Base-by-base conservation (phyloP, 2,797 vertebrate species). In the Staurois parvus region DNA sequence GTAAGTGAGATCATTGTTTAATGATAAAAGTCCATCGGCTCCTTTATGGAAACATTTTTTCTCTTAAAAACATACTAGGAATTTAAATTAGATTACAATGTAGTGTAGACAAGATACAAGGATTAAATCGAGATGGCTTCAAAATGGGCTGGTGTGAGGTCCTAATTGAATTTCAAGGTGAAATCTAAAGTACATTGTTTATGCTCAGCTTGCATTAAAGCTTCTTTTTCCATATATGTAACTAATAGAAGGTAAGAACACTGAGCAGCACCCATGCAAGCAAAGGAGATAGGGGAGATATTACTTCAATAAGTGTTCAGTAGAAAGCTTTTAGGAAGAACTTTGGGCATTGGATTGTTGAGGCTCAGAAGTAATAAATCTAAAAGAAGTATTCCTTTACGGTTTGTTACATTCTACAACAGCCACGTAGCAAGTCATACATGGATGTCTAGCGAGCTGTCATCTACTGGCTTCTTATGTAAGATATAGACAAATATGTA, bases 1-100 rank as follows among this genome's bases (percentile, higher is more conserved):
- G 42, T 17, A 69, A 32, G 78, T 80, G 78, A 72, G 78, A 32
- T 80, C 78, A 80, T 80, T 80, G 78, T 80, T 72, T 80, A 80
- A 70, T 56, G 11, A 37, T 12, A 70, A 56, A 59, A 34, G 59
- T 80, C 67, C 78, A 80, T 70, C 32, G 45, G 34, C 67, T 80
- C 29, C 67, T 72, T 80, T 70, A 80, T 70, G 67, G 78, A 70
- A 80, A 80, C 78, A 79, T 80, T 70, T 67, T 80, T 56, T 32
- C 28, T 70, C 64, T 45, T 40, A 45, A 66, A 67, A 79, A 40
- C 67, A 52, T 80, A 70, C 21, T n/a, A 59, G 78, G 78, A 80
- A 80, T 80, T 59, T 80, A 77, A 77, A 77, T 77, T n/a, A 80
- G 32, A 24, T 11, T 79, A 32, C 42, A 32, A 24, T 80, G 52